These are phyloP conservation scores for Serrognathus titanus DNA, from an alignment of 2,888 invertebrate species.

Conservation along the genomic window DNA sequence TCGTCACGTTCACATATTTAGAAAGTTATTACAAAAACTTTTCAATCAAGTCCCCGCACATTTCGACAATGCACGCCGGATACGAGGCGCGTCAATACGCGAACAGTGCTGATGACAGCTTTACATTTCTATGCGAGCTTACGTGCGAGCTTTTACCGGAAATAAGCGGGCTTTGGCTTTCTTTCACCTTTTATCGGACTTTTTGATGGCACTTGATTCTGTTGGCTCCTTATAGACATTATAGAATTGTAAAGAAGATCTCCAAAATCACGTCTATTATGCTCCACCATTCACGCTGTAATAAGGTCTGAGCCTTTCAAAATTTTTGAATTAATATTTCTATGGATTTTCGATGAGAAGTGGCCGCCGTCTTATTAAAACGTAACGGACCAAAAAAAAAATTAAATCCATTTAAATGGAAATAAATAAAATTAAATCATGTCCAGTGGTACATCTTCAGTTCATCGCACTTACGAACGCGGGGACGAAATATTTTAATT, in stretches of 20 bases:
- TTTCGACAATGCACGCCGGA: slow-evolving; percentile 32
- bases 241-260: slow-evolving; percentile 19
- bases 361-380: neutral
- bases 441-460: neutral
- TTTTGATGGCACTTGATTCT: slow-evolving; percentile 30
- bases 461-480: slow-evolving; percentile 10
- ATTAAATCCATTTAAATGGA: no score
- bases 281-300: slow-evolving; percentile 6
- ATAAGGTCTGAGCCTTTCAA: slow-evolving; percentile 12
- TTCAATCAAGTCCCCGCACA: slow-evolving; percentile 35
- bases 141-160: slow-evolving; percentile 30
- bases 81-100: slow-evolving; percentile 33
- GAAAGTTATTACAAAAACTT: slow-evolving; percentile 30
- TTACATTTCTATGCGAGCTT: slow-evolving; percentile 37
- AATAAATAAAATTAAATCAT: no score
- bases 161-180: slow-evolving; percentile 31
- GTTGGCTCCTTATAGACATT: slow-evolving; percentile 21
- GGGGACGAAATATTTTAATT: slow-evolving; percentile 27
- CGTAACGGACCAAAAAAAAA: neutral
- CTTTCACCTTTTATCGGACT: slow-evolving; percentile 32
- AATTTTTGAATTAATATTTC: slow-evolving; percentile 7
- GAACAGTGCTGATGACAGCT: slow-evolving; percentile 36
- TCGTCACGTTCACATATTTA: slow-evolving; percentile 13
- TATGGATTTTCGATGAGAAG: slow-evolving; percentile 1
- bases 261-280: slow-evolving; percentile 17